Conservation (phyloP, 2,888 invertebrate species). For the Pasiphila rectangulata region DNA sequence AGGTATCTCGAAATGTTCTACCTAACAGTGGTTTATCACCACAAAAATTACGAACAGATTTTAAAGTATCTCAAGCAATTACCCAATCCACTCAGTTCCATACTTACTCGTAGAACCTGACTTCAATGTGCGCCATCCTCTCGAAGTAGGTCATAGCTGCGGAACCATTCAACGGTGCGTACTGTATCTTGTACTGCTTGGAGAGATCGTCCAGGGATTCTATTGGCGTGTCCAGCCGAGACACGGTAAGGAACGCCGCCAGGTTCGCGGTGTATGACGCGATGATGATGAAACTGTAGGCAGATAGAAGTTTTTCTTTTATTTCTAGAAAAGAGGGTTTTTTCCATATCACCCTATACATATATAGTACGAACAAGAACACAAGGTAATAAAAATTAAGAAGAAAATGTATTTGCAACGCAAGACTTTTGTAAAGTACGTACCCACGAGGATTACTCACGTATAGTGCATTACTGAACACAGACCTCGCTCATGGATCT, state of each 20-base stretch:
- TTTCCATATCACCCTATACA: too few relatives aligned
- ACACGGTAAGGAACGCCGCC: constrained; percentile 97
- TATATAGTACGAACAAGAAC: too few relatives aligned
- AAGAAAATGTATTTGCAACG: too few relatives aligned
- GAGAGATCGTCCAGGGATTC: constrained; percentile 96
- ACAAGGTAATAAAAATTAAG: too few relatives aligned
- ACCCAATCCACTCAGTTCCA: neutral
- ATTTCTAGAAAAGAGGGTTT: neutral
- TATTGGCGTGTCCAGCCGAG: constrained; percentile 94
- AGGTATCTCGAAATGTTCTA: too few relatives aligned
- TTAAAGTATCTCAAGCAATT: neutral
- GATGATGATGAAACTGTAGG: constrained; percentile 93
- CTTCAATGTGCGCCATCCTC: constrained; percentile 97
- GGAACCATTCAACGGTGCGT: constrained; percentile 94
- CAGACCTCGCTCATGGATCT: too few relatives aligned
- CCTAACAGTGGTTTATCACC: too few relatives aligned
- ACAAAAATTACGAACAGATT: too few relatives aligned
- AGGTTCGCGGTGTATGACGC: constrained; percentile 99
- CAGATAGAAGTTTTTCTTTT: neutral
- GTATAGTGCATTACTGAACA: too few relatives aligned
- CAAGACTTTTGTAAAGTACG: too few relatives aligned
- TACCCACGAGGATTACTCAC: too few relatives aligned
- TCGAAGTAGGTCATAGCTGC: constrained; percentile 96
- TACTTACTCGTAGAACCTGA: constrained; percentile 94
- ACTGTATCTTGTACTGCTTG: constrained; percentile 97